Evolutionary conservation across 2,113 vertebrate genomes (phyloP), one percentile per base, ranked within the genome.

Genomic region (Thomomys bottae): DNA sequence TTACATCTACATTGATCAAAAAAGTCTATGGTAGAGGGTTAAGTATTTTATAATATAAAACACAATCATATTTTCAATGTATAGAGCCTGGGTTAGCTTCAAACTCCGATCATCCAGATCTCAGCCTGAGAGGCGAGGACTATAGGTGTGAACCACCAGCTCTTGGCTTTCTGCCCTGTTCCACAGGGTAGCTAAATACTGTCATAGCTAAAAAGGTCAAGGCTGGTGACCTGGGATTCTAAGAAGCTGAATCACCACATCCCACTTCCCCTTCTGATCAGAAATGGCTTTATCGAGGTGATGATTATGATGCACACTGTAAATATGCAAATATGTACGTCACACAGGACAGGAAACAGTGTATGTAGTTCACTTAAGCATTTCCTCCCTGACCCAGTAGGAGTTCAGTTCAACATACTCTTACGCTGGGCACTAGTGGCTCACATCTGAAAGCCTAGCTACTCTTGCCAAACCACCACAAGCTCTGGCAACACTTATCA

Each of bases 201-300:
- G 21, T 59, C 28, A 24, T 0, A 2, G 45, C 72, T 90, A 73
- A 83, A 79, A 81, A 49, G 23, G 57, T 79, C 28, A 57, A 28
- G 67, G n/a, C 61, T 30, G 73, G n/a, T 45, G 49, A 90, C 68
- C 34, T 91, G n/a, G 61, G 15, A 63, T 18, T 84, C 17, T 6
- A 82, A 71, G 5, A 81, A 30, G n/a, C 17, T 18, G 30, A 59
- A 73, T 72, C n/a, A 84, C 10, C 61, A 88, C 14, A 34, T 66
- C 12, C 78, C 68, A 64, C 40, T 82, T 94, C 54, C 63, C 94
- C 66, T 83, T 88, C 73, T 88, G 80, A 85, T 40, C 32, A 78
- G 66, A 32, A 92, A 66, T 30, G 76, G 68, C 73, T 26, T 9
- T 10, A 38, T 59, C 26, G 30, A 75, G 76, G 63, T 67, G 42